Evolutionary conservation across 2,888 invertebrate genomes (phyloP).

Genomic region (Xestia ashworthii): DNA sequence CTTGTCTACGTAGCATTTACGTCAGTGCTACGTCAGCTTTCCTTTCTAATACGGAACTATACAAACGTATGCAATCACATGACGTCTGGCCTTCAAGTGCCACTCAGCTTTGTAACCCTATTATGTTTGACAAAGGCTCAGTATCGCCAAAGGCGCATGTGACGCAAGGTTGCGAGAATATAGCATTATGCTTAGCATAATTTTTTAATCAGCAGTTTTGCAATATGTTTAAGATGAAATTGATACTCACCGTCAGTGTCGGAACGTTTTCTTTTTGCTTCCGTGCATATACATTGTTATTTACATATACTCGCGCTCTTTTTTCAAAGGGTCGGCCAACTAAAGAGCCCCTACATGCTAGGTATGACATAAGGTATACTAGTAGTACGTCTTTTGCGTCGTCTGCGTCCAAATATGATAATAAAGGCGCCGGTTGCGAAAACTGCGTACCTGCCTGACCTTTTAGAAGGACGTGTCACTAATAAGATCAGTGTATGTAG

Average conservation of each 20-base stretch:
- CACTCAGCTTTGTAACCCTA: constrained; percentile 57
- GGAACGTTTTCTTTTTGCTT: background rate
- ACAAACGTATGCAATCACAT: constrained; percentile 50
- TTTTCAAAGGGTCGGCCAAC: background rate
- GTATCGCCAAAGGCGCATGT: constrained; percentile 26
- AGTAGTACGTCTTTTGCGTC: background rate
- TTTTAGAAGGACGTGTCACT: constrained; percentile 13
- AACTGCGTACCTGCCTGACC: constrained; percentile 33
- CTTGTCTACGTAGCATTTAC: constrained; percentile 60
- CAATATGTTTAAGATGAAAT: constrained; percentile 9
- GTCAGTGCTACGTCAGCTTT: constrained; percentile 58
- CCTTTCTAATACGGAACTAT: constrained; percentile 43
- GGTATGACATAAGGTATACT: background rate
- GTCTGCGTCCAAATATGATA: background rate
- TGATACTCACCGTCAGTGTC: background rate
- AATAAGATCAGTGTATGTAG: constrained; percentile 24
- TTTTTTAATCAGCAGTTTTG: constrained; percentile 13
- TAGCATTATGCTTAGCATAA: constrained; percentile 1
- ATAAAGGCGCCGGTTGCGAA: background rate
- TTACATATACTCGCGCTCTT: background rate
- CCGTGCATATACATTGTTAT: background rate
- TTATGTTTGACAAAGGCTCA: constrained; percentile 57
- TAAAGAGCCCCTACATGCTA: background rate
- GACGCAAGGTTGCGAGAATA: constrained; percentile 29
- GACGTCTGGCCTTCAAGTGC: constrained; percentile 56